Percentiles rank a stretch among this genome's conserved stretches.
These are phyloP conservation scores for Forbesichthys agassizii DNA, from an alignment of 2,113 vertebrate species.

Conservation along the genomic window DNA sequence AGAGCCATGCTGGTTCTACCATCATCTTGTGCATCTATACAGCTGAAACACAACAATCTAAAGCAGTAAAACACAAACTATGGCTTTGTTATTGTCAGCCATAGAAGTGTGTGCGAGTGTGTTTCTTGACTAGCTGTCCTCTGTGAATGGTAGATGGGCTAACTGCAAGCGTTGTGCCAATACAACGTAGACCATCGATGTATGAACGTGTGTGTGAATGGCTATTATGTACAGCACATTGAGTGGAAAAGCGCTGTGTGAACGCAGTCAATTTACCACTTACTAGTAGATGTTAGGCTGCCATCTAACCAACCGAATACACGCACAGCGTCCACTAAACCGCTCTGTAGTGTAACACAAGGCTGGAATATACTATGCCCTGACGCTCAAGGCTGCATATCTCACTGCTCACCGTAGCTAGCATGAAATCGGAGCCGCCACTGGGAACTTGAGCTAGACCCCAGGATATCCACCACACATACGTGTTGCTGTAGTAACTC, in stretches of 20 bases:
- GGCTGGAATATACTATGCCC: neutral
- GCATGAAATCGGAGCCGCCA: slow-evolving; percentile 47
- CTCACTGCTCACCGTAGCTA: slow-evolving; percentile 33
- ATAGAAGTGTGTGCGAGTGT: slow-evolving; percentile 39
- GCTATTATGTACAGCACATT: too few relatives aligned
- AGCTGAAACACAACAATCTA: too few relatives aligned
- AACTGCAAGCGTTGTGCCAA: slow-evolving; percentile 31
- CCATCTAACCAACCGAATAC: neutral
- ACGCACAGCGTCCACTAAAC: neutral
- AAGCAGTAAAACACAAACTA: too few relatives aligned
- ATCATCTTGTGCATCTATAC: too few relatives aligned
- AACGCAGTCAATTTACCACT: too few relatives aligned
- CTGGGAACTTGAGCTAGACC: slow-evolving; percentile 37
- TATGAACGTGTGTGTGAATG: too few relatives aligned
- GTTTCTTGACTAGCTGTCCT: slow-evolving; percentile 53
- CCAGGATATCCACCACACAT: slow-evolving; percentile 27
- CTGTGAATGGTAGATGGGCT: slow-evolving; percentile 9
- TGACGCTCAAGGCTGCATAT: slow-evolving; percentile 27
- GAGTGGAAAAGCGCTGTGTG: too few relatives aligned
- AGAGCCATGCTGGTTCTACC: too few relatives aligned
- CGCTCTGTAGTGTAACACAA: slow-evolving; percentile 26
- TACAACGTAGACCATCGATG: neutral
- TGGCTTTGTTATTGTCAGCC: too few relatives aligned
- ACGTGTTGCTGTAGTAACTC: neutral
- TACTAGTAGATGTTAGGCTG: too few relatives aligned